phyloP scores from a whole-genome alignment of 2,888 invertebrate species.

The Neria commutata region DNA sequence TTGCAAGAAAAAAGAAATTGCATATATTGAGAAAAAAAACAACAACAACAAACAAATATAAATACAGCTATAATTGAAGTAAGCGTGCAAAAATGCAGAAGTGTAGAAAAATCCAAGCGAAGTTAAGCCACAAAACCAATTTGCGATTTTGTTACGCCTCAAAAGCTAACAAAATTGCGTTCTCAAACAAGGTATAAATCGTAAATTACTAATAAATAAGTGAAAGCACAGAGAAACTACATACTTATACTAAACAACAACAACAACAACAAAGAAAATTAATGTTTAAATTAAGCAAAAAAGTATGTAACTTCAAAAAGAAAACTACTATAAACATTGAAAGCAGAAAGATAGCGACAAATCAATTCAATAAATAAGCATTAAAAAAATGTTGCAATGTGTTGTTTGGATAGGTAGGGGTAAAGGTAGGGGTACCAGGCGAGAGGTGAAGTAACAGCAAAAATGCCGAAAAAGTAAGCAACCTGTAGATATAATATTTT shows the following conservation, averaged over 20 bases:
- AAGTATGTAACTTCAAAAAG: not conserved
- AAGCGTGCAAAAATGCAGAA: conserved; percentile 3
- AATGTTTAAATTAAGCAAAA: conserved; percentile 27
- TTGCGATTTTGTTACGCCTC: conserved; percentile 1
- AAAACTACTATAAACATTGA: not conserved
- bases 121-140: not conserved
- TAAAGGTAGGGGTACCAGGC: too few species aligned
- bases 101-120: conserved; percentile 8
- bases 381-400: too few species aligned
- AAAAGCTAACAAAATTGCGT: not conserved
- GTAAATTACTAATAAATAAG: conserved; percentile 2
- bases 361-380: not conserved
- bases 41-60: not conserved
- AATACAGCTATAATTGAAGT: conserved; percentile 2
- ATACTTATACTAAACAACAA: not conserved
- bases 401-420: too few species aligned
- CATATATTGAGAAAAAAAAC: not conserved
- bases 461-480: too few species aligned
- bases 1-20: conserved; percentile 10
- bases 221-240: not conserved
- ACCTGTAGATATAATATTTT: too few species aligned
- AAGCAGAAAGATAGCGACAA: not conserved
- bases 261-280: conserved; percentile 1
- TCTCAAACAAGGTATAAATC: conserved; percentile 11
- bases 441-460: too few species aligned